Evolutionary conservation across 1,140 invertebrate species (phyloP).

Genomic region (Araneus ventricosus): DNA sequence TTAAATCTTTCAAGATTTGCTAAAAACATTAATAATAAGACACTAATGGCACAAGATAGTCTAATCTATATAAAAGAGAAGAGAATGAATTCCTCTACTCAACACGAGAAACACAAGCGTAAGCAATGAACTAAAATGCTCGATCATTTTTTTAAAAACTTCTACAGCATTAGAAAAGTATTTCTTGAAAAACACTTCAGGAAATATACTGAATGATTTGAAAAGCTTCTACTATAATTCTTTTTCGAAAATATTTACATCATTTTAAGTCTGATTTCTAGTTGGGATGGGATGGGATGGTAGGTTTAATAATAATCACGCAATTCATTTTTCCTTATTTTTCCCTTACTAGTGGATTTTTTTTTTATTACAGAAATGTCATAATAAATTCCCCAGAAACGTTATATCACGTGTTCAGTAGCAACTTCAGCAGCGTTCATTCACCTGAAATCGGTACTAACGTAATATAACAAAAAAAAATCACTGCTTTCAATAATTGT

Average conservation of each 20-base stretch:
- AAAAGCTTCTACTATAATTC: not conserved
- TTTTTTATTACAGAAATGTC: not conserved
- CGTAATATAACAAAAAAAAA: not conserved
- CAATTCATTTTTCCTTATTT: not conserved
- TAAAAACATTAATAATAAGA: no score
- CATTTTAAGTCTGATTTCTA: not conserved
- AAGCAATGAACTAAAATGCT: no score
- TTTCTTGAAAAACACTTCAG: no score
- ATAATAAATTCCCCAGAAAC: not conserved
- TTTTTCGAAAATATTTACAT: not conserved
- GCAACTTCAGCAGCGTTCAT: conserved; percentile 5
- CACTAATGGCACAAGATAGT: no score
- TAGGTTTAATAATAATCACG: not conserved
- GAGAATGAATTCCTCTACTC: no score
- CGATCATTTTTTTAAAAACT: no score
- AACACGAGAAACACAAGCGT: no score
- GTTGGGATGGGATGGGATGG: not conserved
- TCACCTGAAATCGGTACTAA: not conserved
- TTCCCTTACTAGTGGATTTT: not conserved
- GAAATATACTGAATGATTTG: no score
- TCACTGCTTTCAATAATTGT: not conserved
- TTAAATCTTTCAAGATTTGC: no score
- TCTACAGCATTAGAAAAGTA: no score
- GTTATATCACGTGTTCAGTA: not conserved
- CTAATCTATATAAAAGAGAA: no score